Conservation (phyloP, 2,888 invertebrate genomes). For the Pediacus dermestoides region DNA sequence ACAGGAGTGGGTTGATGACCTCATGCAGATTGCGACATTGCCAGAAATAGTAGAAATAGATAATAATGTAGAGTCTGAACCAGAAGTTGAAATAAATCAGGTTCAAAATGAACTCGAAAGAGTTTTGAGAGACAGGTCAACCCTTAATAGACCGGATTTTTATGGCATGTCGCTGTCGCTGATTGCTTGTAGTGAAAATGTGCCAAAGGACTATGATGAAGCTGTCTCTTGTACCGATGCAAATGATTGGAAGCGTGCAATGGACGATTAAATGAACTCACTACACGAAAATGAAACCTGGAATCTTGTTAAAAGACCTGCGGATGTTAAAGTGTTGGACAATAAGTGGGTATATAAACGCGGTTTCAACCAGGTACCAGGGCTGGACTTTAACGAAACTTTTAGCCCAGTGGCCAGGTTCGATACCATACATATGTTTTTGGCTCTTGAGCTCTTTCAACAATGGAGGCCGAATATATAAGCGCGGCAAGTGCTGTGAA, state of each 20-base stretch:
- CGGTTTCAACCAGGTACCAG: not conserved
- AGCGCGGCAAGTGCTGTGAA: slow-evolving; percentile 11
- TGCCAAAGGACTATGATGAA: not conserved
- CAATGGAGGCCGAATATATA: slow-evolving; percentile 13
- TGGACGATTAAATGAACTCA: not conserved
- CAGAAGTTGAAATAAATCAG: no score
- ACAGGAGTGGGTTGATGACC: no score
- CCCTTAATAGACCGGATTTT: no score
- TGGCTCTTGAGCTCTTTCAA: slow-evolving; percentile 28
- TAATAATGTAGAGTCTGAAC: no score
- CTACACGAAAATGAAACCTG: not conserved
- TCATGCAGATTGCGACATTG: no score
- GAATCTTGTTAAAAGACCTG: not conserved
- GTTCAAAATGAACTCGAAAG: no score
- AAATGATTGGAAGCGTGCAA: not conserved
- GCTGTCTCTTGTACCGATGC: not conserved
- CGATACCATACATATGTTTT: slow-evolving; percentile 18
- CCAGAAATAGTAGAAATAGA: no score
- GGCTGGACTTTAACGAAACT: not conserved
- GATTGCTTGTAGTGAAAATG: not conserved
- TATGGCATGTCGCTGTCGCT: no score
- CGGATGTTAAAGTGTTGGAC: slow-evolving; percentile 2
- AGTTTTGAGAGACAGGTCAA: no score
- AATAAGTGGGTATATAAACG: slow-evolving; percentile 1
- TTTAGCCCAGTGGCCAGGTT: slow-evolving; percentile 2